Base-by-base conservation (phyloP, 2,797 vertebrate genomes). In the Sebastes melanostomus region DNA sequence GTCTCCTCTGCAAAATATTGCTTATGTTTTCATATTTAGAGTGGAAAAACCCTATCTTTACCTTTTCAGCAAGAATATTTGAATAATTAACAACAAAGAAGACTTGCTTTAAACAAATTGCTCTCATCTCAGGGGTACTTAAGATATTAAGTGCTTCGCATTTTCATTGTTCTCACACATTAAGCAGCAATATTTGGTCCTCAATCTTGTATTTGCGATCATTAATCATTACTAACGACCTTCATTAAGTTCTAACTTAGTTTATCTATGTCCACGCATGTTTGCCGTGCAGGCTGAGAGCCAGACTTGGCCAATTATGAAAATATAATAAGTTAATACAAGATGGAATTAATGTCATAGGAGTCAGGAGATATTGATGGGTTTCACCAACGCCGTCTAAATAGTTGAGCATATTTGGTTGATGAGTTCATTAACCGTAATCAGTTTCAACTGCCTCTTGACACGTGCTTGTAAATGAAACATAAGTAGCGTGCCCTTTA, bases 381-480 rank as follows among this genome's bases (percentile, higher is more conserved):
- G 46, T 86, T 86, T 86, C 71, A 52, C 81, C 55, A 24, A 83
- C 77, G 42, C 34, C 7, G 42, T 86, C 74, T 88, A 83, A 93
- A 92, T 72, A 90, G 82, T 81, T 82, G 75, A 81, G 67, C 77
- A 79, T 68, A 84, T 88, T 86, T 91, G 66, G 61, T 81, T 91
- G 92, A 95, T 92, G 88, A 90, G 82, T 90, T 91, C 90, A 93
- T 94, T 91, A 93, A 78, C 13, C 18, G 76, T 90, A 88, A 94
- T 93, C 88, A 85, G 69, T 89, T 86, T 90, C 72, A 81, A 78
- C 85, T 70, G 88, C 81, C 67, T 86, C 66, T 83, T 85, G 88
- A 88, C 90, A 91, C 27, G 10, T 66, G 75, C 82, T 80, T 60
- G 84, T 84, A 85, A 88, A 90, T 88, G 77, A 93, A 92, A 90